Base-by-base conservation (phyloP, 1,140 invertebrate genomes). In the Leucophenga varia region DNA sequence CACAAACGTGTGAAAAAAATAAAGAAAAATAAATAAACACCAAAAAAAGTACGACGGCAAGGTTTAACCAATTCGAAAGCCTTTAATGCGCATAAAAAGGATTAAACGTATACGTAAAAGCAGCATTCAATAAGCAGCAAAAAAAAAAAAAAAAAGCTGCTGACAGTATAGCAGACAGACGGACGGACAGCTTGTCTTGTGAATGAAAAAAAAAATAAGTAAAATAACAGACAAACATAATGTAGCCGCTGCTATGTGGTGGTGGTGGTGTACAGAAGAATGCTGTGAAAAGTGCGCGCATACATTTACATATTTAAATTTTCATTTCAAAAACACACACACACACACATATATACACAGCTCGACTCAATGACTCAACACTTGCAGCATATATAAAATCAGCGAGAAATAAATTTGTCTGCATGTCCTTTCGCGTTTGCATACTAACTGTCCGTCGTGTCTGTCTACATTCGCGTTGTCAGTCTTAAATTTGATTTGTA, bases 221-320 rank as follows among this genome's bases (percentile, higher is more conserved):
- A 10, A 25, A 25, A 25, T 6, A 25, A 25, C 22, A 25, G 5
- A 47, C 54, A 59, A 56, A 54, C 54, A 59, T 56, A n/a, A 59
- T 59, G 41, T 39, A 18, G 30, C 34, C 40, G 32, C 5, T 6
- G 28, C 22, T 25, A 41, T 36, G 45, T 43, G 36, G n/a, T n/a
- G n/a, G n/a, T n/a, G n/a, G 47, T 42, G 52, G 50, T 34, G 32
- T 25, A 14, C 16, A 25, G n/a, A 35, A 20, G 28, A 38, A 28
- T 16, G 22, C n/a, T n/a, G n/a, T n/a, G n/a, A n/a, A n/a, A 17
- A 28, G 32, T 31, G 47, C 48, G 43, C 45, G 54, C 50, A 54
- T 56, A 50, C 54, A 59, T 59, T 59, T 59, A 56, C 56, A 59
- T 59, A 59, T 56, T 56, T 53, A 56, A 56, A 56, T 54, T 59